Evolutionary conservation across 2,113 vertebrate genomes (phyloP).

Genomic region (Dicaeum eximium): DNA sequence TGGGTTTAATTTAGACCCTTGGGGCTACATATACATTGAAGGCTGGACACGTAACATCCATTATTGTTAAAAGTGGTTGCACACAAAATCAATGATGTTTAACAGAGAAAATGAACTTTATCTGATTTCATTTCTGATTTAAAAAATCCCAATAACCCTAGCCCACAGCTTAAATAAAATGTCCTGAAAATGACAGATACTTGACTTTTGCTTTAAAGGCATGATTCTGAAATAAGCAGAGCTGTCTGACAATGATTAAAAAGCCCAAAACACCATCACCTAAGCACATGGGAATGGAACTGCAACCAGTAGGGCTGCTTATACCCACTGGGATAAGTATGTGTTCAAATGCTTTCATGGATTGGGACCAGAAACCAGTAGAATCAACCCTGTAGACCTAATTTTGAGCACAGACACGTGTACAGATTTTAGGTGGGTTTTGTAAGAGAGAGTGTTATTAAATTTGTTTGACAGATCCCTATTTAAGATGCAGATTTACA

Average conservation of each 20-base stretch:
- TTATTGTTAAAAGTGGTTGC: background rate
- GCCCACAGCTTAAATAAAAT: background rate
- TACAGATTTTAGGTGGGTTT: constrained; percentile 21
- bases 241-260: background rate
- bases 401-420: background rate
- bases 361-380: background rate
- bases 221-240: background rate
- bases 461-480: constrained; percentile 18
- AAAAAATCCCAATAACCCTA: background rate
- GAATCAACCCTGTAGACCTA: background rate
- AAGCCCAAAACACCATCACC: background rate
- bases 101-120: background rate
- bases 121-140: background rate
- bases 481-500: constrained; percentile 33
- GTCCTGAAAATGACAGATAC: background rate
- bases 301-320: background rate
- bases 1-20: constrained; percentile 8
- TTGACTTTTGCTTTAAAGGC: background rate
- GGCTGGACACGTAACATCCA: background rate
- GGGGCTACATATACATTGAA: background rate
- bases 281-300: background rate
- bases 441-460: constrained; percentile 19
- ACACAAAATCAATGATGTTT: background rate
- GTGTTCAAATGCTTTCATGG: background rate
- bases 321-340: background rate